phyloP scores from a whole-genome alignment of 2,888 invertebrate genomes.

The Drosophila rellima region DNA sequence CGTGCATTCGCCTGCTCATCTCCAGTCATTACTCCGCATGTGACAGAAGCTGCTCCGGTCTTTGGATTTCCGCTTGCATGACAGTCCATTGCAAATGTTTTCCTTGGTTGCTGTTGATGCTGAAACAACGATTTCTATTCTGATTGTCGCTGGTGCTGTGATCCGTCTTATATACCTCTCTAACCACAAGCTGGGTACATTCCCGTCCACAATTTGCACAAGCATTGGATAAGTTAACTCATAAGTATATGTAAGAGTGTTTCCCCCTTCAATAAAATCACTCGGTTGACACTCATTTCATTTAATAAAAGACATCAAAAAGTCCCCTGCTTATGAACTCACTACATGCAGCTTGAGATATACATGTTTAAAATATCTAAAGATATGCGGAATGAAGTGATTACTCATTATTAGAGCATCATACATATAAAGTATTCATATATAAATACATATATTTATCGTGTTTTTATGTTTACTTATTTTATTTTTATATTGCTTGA shows the following conservation, averaged over 20 bases:
- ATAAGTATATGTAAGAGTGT: neutral
- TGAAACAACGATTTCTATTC: neutral
- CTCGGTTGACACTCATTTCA: slow-evolving; percentile 3
- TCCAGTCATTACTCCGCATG: slow-evolving; percentile 56
- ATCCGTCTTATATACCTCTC: slow-evolving; percentile 26
- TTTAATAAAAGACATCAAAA: neutral
- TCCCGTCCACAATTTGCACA: slow-evolving; percentile 24
- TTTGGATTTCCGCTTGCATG: slow-evolving; percentile 58
- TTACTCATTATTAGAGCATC: neutral
- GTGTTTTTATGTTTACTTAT: neutral
- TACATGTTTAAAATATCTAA: neutral
- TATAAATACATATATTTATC: neutral
- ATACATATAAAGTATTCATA: neutral
- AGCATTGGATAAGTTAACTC: neutral
- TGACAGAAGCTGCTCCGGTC: slow-evolving; percentile 64
- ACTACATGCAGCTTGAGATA: neutral
- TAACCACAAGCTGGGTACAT: slow-evolving; percentile 35
- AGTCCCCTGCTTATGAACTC: slow-evolving; percentile 10
- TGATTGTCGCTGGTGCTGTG: neutral
- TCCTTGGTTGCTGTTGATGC: slow-evolving; percentile 10
- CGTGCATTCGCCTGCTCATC: slow-evolving; percentile 57
- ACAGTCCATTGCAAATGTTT: slow-evolving; percentile 61
- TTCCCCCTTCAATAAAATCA: slow-evolving; percentile 29
- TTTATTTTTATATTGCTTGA: neutral
- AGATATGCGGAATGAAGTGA: neutral